Percentiles rank a stretch among this genome's conserved stretches.
These are phyloP conservation scores for Drosophila eugracilis DNA, from an alignment of 1,140 invertebrate genomes.

Conservation along the genomic window DNA sequence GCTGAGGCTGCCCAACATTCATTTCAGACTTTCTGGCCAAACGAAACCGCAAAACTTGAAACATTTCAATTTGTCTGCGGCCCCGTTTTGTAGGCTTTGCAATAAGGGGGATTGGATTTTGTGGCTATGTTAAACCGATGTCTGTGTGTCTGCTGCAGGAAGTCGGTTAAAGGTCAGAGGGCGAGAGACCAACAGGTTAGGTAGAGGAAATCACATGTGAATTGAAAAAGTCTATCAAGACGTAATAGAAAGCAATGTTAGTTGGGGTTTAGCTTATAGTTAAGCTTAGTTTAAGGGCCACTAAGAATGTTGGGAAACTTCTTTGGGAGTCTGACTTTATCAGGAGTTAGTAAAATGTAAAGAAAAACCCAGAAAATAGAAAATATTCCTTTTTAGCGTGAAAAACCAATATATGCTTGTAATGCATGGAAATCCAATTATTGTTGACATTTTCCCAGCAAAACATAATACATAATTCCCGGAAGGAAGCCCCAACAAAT, in stretches of 20 bases:
- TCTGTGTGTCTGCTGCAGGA: neutral
- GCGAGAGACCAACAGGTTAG: constrained; percentile 13
- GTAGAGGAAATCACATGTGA: constrained; percentile 8
- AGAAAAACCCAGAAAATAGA: too few relatives aligned
- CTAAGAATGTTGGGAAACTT: neutral
- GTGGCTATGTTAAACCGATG: neutral
- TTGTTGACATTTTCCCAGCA: neutral
- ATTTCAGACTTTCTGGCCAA: constrained; percentile 26
- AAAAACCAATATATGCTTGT: neutral
- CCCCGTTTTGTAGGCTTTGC: constrained; percentile 22
- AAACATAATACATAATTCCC: constrained; percentile 6
- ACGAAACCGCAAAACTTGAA: constrained; percentile 42
- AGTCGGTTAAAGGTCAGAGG: constrained; percentile 1
- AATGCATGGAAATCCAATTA: neutral
- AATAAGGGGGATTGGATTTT: neutral
- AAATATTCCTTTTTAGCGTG: neutral
- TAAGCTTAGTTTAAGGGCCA: neutral
- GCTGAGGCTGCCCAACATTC: too few relatives aligned
- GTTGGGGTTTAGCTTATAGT: neutral
- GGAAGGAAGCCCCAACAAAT: constrained; percentile 23
- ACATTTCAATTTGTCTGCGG: constrained; percentile 35
- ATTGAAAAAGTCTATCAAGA: neutral
- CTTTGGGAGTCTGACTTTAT: too few relatives aligned
- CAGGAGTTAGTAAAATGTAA: too few relatives aligned
- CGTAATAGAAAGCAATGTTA: constrained; percentile 16